These are phyloP conservation scores for Motacilla alba DNA, from an alignment of 2,113 vertebrate species.

Conservation along the genomic window DNA sequence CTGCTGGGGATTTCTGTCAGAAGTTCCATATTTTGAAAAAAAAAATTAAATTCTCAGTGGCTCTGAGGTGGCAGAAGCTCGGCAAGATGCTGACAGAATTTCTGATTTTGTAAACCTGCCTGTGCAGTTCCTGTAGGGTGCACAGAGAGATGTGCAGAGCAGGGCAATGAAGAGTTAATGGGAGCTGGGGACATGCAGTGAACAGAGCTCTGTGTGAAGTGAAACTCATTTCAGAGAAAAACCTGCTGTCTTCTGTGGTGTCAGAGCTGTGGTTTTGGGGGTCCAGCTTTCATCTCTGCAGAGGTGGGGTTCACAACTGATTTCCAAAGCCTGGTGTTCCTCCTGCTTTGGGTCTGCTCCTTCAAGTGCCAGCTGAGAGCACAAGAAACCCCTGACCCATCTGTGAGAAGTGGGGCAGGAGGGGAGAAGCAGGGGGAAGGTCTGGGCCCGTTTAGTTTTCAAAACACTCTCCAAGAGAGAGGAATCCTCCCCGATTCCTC, in stretches of 20 bases:
- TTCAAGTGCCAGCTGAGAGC: neutral
- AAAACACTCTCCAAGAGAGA: neutral
- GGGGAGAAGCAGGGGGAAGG: neutral
- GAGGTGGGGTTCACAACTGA: neutral
- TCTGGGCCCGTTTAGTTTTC: neutral
- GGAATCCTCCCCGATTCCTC: fast-evolving
- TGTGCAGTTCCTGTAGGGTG: neutral
- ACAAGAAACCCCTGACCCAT: neutral
- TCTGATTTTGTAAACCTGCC: neutral
- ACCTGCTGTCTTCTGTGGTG: neutral
- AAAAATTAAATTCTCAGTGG: neutral
- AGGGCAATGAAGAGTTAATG: neutral
- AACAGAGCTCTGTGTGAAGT: neutral
- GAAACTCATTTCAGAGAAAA: neutral
- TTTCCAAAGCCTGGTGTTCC: neutral
- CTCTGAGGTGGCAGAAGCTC: neutral
- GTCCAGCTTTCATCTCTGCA: neutral
- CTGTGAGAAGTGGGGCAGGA: neutral
- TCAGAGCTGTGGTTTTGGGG: neutral
- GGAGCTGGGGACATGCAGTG: neutral
- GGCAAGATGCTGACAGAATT: neutral
- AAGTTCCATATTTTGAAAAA: neutral
- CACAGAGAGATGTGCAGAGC: neutral
- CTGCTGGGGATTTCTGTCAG: neutral
- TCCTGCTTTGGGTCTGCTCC: neutral